Conservation (phyloP, 2,888 invertebrate genomes). For the Tachystola acroxantha region DNA sequence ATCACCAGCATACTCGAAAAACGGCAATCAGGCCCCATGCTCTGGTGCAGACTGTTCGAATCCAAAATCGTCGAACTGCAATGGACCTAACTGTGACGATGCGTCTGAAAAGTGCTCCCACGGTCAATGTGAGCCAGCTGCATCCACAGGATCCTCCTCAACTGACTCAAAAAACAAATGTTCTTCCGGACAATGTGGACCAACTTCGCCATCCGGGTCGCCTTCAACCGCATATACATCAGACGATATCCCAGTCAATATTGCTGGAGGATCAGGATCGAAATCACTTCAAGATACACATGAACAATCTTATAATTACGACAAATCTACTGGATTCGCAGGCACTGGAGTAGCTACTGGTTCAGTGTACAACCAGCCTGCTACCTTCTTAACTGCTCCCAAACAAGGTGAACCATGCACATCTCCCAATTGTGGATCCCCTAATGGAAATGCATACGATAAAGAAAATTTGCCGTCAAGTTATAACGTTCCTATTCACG, state of each 20-base stretch:
- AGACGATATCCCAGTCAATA: conserved; percentile 23
- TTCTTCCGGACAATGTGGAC: conserved; percentile 10
- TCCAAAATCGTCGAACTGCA: conserved; percentile 26
- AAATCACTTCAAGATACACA: conserved; percentile 9
- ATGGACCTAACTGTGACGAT: conserved; percentile 33
- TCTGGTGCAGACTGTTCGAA: conserved; percentile 21
- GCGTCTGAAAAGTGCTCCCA: conserved; percentile 27
- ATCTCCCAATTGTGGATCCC: conserved; percentile 20
- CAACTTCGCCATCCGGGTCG: background rate
- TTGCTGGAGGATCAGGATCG: conserved; percentile 12
- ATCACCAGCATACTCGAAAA: conserved; percentile 11
- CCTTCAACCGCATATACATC: conserved; percentile 1
- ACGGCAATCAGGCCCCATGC: conserved; percentile 16
- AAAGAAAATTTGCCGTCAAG: conserved; percentile 27
- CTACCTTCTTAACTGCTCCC: conserved; percentile 41
- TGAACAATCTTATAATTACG: conserved; percentile 6
- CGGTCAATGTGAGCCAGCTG: conserved; percentile 11
- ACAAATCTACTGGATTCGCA: conserved; percentile 1
- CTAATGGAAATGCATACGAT: conserved; percentile 12
- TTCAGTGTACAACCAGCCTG: conserved; percentile 29
- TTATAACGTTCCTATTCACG: conserved; percentile 29
- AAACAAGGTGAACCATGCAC: conserved; percentile 33
- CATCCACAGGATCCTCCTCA: background rate
- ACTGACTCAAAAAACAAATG: conserved; percentile 5
- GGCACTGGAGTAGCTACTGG: background rate